Evolutionary conservation across 1,140 invertebrate genomes (phyloP).

Genomic region (Helicoverpa zea): DNA sequence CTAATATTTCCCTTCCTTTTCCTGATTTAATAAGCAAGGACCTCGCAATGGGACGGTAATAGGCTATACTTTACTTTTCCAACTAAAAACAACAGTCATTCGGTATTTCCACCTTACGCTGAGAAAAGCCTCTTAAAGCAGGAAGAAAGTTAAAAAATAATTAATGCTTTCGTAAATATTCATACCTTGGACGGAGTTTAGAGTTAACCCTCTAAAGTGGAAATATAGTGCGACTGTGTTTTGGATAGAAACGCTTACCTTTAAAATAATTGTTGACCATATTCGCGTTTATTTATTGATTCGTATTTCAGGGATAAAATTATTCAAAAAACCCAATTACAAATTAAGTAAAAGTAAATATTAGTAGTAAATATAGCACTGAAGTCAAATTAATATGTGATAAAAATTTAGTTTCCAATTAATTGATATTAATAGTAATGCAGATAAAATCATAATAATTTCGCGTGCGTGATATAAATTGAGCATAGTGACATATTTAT

Average conservation of each 20-base stretch:
- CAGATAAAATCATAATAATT: too few species aligned
- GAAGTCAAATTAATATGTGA: too few species aligned
- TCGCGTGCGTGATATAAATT: too few species aligned
- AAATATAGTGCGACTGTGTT: slow-evolving; percentile 54
- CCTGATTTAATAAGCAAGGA: slow-evolving; percentile 34
- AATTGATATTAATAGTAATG: too few species aligned
- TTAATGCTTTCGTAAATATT: slow-evolving; percentile 86
- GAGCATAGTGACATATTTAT: too few species aligned
- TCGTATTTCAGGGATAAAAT: too few species aligned
- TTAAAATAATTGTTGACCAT: too few species aligned
- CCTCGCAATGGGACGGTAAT: slow-evolving; percentile 45
- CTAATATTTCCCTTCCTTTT: slow-evolving; percentile 17
- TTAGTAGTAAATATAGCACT: too few species aligned
- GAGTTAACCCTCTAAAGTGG: slow-evolving; percentile 74
- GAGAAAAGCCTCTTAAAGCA: slow-evolving; percentile 82
- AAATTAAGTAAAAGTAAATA: too few species aligned
- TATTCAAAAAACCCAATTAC: too few species aligned
- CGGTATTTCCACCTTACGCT: slow-evolving; percentile 64
- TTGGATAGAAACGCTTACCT: background rate
- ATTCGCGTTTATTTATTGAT: too few species aligned
- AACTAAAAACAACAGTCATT: slow-evolving; percentile 83
- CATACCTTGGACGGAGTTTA: slow-evolving; percentile 82
- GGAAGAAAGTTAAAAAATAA: slow-evolving; percentile 86
- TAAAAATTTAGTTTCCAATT: too few species aligned
- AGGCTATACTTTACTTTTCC: slow-evolving; percentile 53